Evolutionary conservation across 1,140 invertebrate species (phyloP).

Genomic region (Phymorhynchus buccinoides): DNA sequence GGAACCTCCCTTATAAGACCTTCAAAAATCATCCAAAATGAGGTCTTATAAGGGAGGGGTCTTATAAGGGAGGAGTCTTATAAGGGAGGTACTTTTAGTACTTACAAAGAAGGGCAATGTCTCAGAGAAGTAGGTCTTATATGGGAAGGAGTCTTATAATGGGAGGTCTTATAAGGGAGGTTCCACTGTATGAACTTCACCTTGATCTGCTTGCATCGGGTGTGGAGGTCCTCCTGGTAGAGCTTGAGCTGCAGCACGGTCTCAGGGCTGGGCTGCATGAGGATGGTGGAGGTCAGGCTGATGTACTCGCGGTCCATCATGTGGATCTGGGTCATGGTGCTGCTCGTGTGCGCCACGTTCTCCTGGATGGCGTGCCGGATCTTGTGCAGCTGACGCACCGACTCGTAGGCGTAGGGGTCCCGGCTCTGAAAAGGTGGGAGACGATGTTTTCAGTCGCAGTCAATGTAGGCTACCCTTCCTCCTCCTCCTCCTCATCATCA

Average conservation of each 20-base stretch:
- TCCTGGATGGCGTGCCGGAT: neutral
- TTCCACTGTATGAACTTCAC: neutral
- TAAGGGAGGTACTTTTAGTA: too few species aligned
- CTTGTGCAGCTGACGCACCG: neutral
- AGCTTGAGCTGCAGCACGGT: slow-evolving; percentile 23
- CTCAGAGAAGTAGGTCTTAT: neutral
- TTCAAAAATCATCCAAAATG: too few species aligned
- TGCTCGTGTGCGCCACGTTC: neutral
- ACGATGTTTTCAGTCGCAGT: too few species aligned
- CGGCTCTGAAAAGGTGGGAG: neutral
- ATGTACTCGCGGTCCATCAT: slow-evolving; percentile 24
- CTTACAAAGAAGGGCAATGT: neutral
- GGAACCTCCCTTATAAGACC: too few species aligned
- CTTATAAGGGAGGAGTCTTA: too few species aligned
- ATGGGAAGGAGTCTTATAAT: neutral
- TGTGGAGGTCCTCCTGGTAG: neutral
- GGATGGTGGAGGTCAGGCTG: neutral
- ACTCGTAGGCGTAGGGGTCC: slow-evolving; percentile 12
- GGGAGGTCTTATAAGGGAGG: too few species aligned
- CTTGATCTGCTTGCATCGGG: slow-evolving; percentile 8
- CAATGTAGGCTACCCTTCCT: too few species aligned
- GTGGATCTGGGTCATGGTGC: slow-evolving; percentile 21
- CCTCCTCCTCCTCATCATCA: too few species aligned
- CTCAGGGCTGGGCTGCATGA: slow-evolving; percentile 25
- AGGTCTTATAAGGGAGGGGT: too few species aligned